Base-by-base conservation (phyloP, 2,888 invertebrate genomes). In the Gastracanthus pulcherrimus region DNA sequence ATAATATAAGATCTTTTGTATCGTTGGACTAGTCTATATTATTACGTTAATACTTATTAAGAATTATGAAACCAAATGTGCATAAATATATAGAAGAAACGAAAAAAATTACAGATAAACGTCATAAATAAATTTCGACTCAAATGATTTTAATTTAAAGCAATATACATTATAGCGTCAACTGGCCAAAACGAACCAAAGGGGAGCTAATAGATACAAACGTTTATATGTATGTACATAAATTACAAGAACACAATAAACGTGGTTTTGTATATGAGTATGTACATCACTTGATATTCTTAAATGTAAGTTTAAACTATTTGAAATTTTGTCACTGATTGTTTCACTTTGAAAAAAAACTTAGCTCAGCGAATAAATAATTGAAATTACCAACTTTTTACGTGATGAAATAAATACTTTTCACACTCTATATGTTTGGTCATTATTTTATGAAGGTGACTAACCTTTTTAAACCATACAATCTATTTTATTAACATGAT, bases 1-100 rank as follows among this genome's bases (percentile, higher is more conserved):
- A 78, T 81, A 67, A 76, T 80, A 64, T 82, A 80, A 76, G 81
- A 80, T 76, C 77, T 81, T 85, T 84, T 84, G 83, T 83, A 84
- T 82, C 60, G 66, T 83, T 82, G 79, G 72, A 80, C 83, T 81
- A 84, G 85, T 84, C 81, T 71, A 31, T 76, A 80, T 72, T 78
- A 83, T 71, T 81, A 76, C 16, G 48, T 38, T 82, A 55, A 76
- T 74, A 62, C 19, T 23, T 75, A 34, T 58, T 60, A 48, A 77
- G 64, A 71, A 51, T 55, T 64, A 55, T 70, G 19, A 78, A 75
- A 79, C 64, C 71, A 74, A 82, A 76, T 71, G 62, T 82, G 74
- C 69, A 75, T 71, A 75, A 38, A 55, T 62, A 45, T 76, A 19
- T 45, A 69, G n/a, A 67, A 66, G 5, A 70, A 62, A 48, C 23